Percentiles rank a stretch among this genome's conserved stretches.
Evolutionary conservation across 2,797 vertebrate species (phyloP).

Genomic region (Fringilla coelebs): DNA sequence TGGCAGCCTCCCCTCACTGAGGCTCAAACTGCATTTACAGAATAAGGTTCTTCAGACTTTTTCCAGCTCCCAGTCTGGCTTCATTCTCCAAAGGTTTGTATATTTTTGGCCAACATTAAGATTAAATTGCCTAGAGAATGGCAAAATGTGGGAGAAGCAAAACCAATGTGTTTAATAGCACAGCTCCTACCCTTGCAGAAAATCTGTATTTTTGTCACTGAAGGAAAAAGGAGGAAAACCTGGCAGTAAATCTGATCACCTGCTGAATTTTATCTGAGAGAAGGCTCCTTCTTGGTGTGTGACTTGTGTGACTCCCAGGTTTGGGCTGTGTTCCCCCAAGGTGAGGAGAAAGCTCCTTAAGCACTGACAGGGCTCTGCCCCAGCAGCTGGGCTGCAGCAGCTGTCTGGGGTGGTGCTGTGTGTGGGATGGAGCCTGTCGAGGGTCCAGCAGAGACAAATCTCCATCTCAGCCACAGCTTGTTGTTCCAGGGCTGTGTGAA

Average conservation of each 20-base stretch:
- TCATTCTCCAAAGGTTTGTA: not conserved
- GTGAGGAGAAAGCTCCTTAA: not conserved
- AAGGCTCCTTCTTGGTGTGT: not conserved
- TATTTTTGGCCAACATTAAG: not conserved
- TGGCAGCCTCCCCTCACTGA: not conserved
- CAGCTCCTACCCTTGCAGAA: not conserved
- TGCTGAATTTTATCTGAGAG: not conserved
- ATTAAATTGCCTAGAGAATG: not conserved
- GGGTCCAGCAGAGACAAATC: not conserved
- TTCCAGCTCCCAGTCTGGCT: not conserved
- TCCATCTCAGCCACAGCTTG: accelerated
- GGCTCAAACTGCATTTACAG: not conserved
- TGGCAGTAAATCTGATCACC: not conserved
- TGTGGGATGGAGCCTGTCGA: accelerated
- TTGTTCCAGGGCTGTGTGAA: not conserved
- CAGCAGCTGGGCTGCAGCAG: not conserved
- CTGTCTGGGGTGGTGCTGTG: not conserved
- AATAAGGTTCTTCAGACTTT: not conserved
- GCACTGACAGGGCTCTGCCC: not conserved
- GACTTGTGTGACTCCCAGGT: not conserved
- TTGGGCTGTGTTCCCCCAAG: not conserved
- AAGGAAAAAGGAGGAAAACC: not conserved
- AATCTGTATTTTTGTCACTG: not conserved
- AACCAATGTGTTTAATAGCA: not conserved
- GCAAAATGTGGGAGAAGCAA: not conserved